These are phyloP conservation scores for Neodiprion lecontei DNA, from an alignment of 1,140 invertebrate genomes.

Conservation along the genomic window DNA sequence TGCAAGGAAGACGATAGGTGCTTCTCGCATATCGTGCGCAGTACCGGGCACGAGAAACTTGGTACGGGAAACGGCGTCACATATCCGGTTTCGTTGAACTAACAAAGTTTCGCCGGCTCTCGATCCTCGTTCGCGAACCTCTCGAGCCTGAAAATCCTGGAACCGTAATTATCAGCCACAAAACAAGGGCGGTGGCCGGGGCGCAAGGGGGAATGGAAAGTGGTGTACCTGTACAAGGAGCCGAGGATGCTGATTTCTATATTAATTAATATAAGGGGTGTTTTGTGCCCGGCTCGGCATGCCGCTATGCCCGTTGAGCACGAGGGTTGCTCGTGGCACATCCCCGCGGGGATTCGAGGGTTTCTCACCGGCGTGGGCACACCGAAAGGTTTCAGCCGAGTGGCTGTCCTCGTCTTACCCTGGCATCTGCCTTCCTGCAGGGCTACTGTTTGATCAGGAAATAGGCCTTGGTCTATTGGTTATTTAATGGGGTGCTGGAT, in stretches of 20 bases:
- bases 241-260: neutral
- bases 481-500: no score
- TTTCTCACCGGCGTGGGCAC: no score
- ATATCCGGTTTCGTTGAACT: constrained; percentile 40
- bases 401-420: no score
- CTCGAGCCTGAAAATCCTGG: neutral
- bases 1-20: neutral
- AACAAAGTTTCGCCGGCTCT: constrained; percentile 16
- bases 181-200: neutral
- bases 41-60: constrained; percentile 19
- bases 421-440: no score
- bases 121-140: no score
- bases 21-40: no score
- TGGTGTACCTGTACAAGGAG: neutral
- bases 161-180: constrained; percentile 1
- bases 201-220: neutral
- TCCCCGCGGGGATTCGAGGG: no score
- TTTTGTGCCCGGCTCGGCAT: neutral
- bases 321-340: neutral
- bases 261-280: constrained; percentile 4
- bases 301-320: neutral
- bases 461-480: no score
- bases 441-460: no score
- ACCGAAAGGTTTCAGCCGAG: neutral
- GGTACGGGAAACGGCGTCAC: constrained; percentile 38